These are phyloP conservation scores for Morpho helenor DNA, from an alignment of 2,888 invertebrate genomes.

Conservation along the genomic window DNA sequence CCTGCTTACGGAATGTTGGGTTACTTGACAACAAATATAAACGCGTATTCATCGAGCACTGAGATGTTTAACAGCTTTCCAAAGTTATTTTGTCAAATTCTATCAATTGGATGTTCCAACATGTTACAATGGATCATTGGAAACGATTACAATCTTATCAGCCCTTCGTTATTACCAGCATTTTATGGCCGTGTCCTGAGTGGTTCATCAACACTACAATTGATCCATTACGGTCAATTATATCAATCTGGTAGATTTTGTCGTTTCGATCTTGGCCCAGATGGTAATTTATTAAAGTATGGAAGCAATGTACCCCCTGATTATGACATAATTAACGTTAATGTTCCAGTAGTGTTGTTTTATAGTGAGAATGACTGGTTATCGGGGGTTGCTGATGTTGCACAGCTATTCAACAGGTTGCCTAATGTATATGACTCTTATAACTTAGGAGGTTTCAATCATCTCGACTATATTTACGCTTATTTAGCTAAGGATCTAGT, in stretches of 20 bases:
- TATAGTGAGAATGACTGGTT: slow-evolving; percentile 64
- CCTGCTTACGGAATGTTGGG: slow-evolving; percentile 30
- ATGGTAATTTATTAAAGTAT: slow-evolving; percentile 57
- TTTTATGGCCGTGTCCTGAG: slow-evolving; percentile 81
- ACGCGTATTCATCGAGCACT: slow-evolving; percentile 38
- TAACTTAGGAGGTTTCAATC: slow-evolving; percentile 78
- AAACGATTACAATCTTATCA: slow-evolving; percentile 37
- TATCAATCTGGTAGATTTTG: slow-evolving; percentile 51
- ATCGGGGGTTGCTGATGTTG: slow-evolving; percentile 70
- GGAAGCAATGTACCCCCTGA: slow-evolving; percentile 51
- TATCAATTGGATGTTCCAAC: slow-evolving; percentile 42
- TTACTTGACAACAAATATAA: slow-evolving; percentile 37
- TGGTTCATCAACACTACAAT: slow-evolving; percentile 73
- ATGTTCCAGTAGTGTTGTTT: slow-evolving; percentile 48
- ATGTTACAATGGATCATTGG: slow-evolving; percentile 45
- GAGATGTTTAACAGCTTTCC: slow-evolving; percentile 43
- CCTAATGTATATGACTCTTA: slow-evolving; percentile 70
- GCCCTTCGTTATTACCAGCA: slow-evolving; percentile 75
- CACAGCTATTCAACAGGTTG: slow-evolving; percentile 51
- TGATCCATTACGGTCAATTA: slow-evolving; percentile 65
- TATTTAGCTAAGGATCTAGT: slow-evolving; percentile 71
- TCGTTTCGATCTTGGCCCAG: slow-evolving; percentile 48
- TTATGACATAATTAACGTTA: slow-evolving; percentile 46
- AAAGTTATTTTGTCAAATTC: slow-evolving; percentile 39
- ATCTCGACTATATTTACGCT: slow-evolving; percentile 84